These are phyloP conservation scores for Nezara viridula DNA, from an alignment of 2,888 invertebrate genomes.

Conservation along the genomic window DNA sequence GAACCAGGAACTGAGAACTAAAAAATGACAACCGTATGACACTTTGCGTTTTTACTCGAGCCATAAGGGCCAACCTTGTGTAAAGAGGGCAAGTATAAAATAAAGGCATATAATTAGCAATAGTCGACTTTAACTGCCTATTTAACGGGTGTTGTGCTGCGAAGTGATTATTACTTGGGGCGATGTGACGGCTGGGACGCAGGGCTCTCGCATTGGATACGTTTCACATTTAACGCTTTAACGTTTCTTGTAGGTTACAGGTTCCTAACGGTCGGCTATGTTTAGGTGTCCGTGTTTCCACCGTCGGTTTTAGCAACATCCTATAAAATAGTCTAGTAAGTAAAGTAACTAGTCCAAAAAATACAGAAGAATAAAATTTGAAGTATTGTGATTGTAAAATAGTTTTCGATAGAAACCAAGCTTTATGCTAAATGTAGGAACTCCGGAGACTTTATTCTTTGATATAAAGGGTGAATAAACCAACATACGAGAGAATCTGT, in stretches of 20 bases:
- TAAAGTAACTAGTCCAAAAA: too few species aligned
- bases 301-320: too few species aligned
- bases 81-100: background rate
- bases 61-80: constrained; percentile 2
- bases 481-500: too few species aligned
- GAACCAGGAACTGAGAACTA: background rate
- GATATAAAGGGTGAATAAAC: too few species aligned
- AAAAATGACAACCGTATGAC: constrained; percentile 3
- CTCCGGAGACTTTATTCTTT: too few species aligned
- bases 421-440: too few species aligned
- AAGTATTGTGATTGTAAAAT: too few species aligned
- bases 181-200: background rate
- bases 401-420: too few species aligned
- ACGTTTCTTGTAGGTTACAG: constrained; percentile 50
- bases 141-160: constrained; percentile 10
- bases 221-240: constrained; percentile 57
- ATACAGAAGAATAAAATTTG: too few species aligned
- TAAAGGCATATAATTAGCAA: constrained; percentile 39
- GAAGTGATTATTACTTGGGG: constrained; percentile 16
- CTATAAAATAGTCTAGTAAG: too few species aligned
- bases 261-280: constrained; percentile 40
- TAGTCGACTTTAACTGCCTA: constrained; percentile 15
- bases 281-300: background rate
- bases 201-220: constrained; percentile 40
- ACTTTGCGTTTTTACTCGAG: background rate